Base-by-base conservation (phyloP, 2,888 invertebrate species). In the Leptopilina drosophilae region DNA sequence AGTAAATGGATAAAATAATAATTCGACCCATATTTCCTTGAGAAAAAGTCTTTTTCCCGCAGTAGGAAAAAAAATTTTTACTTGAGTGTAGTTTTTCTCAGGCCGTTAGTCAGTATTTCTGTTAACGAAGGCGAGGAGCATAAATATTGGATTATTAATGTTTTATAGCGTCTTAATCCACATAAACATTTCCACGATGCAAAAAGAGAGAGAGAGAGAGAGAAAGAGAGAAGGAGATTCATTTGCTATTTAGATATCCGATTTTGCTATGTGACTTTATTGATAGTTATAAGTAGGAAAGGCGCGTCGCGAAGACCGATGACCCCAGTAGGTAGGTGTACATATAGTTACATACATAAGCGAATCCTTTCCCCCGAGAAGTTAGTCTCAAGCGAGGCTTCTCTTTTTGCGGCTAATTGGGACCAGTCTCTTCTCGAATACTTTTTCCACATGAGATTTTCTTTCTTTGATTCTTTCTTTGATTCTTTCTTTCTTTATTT, bases 291-390 rank as follows among this genome's bases (percentile, higher is more conserved):
- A 82, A 82, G 84, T 82, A 82, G 80, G 76, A 81, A 79, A 84
- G 80, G 84, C 82, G 82, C 84, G 82, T 82, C 82, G 81, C 82
- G 82, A 82, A 82, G 84, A 84, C 84, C 84, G 82, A 84, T 84
- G 84, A 83, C 82, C 84, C 81, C 84, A 75, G 81, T 66, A 80
- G 77, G 82, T 69, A 73, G 73, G 53, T 20, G 15, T 49, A 73
- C 12, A 49, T 49, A 33, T 82, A 82, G 82, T 83, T 84, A 84
- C 84, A 84, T 81, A 81, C 82, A 82, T 82, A 82, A 82, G 84
- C 81, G 78, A 81, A 84, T 83, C 84, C 84, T 84, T 84, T 84
- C 82, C 81, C 82, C 82, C 82, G 84, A 77, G 78, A 78, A 82
- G 81, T n/a, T n/a, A n/a, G n/a, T 20, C 20, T 81, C 81, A 53